phyloP scores from a whole-genome alignment of 2,888 invertebrate species.

The Liodrosophila aerea region DNA sequence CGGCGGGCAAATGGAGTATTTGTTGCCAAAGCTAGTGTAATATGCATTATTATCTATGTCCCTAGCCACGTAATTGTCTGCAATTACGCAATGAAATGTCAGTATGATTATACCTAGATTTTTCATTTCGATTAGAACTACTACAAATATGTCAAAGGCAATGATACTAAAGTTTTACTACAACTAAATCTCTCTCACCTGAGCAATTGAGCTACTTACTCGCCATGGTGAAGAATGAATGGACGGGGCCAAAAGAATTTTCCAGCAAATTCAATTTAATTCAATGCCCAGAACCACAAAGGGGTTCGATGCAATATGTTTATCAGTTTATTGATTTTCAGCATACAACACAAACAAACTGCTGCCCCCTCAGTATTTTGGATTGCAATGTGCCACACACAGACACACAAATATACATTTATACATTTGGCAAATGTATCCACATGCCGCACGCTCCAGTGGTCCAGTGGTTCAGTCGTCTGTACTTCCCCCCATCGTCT shows the following conservation, averaged over 20 bases:
- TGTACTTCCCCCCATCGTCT: not conserved
- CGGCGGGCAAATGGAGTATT: slow-evolving; percentile 20
- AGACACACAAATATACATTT: slow-evolving; percentile 15
- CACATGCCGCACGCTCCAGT: slow-evolving; percentile 27
- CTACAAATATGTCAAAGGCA: too few species aligned
- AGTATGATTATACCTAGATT: not conserved
- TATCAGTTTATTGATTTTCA: slow-evolving; percentile 71
- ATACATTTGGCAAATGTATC: slow-evolving; percentile 49
- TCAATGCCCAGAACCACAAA: slow-evolving; percentile 38
- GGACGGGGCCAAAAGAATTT: slow-evolving; percentile 11
- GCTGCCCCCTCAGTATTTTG: slow-evolving; percentile 18
- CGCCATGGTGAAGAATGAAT: not conserved
- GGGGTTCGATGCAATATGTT: slow-evolving; percentile 57
- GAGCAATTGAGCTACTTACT: slow-evolving; percentile 6
- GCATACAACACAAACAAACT: slow-evolving; percentile 36
- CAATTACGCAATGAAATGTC: not conserved
- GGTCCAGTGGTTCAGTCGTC: not conserved
- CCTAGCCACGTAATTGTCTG: not conserved
- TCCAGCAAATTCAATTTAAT: slow-evolving; percentile 46
- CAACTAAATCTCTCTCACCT: too few species aligned
- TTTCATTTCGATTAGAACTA: not conserved
- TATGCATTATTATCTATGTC: slow-evolving; percentile 25
- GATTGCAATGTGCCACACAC: slow-evolving; percentile 37
- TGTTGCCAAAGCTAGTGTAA: slow-evolving; percentile 41
- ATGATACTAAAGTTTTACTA: too few species aligned